Base-by-base conservation (phyloP, 2,888 invertebrate species). In the Drosophila siamana region DNA sequence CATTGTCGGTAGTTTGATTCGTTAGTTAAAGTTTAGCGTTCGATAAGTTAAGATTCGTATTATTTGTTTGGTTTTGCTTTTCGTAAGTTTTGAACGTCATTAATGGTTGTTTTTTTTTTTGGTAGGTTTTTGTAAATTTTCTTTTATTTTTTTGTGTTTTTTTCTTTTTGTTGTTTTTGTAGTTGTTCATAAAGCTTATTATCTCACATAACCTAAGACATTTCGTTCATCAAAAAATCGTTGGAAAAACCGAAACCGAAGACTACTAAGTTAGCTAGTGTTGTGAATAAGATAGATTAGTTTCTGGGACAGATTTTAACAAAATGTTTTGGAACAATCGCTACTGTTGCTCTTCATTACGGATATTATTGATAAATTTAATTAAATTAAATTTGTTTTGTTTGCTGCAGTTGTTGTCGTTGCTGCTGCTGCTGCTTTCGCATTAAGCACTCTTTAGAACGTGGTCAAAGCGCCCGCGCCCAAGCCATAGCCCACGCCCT, bases 391-490 rank as follows among this genome's bases (percentile, higher is more conserved):
- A 13, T 36, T 48, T 36, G 8, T 11, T 16, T 52, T 6, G 15
- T 16, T 52, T 6, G 15, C 15, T 11, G 24, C 33, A n/a, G 33
- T 11, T n/a, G 5, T 13, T 33, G n/a, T 33, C n/a, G n/a, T 52
- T 6, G 15, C 15, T 11, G 24, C 33, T n/a, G 5, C 5, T 33
- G n/a, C n/a, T 36, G 36, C 36, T 3, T 30, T 38, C 6, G 50
- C 57, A 93, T 24, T n/a, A 95, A 7, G 33, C 33, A 4, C 11
- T 30, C 9, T n/a, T 95, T 96, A 97, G 92, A 96, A 96, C 96
- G 96, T 97, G 90, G 97, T 96, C 87, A 97, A 94, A 91, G 96
- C 95, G 92, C 98, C 98, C 92, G 97, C 97, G 88, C 98, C 98
- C 93, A 97, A 94, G 81, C 98, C 98, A 91, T 95, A 98, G 77